Evolutionary conservation across 1,140 invertebrate species (phyloP).

Genomic region (Drosophila orosa): DNA sequence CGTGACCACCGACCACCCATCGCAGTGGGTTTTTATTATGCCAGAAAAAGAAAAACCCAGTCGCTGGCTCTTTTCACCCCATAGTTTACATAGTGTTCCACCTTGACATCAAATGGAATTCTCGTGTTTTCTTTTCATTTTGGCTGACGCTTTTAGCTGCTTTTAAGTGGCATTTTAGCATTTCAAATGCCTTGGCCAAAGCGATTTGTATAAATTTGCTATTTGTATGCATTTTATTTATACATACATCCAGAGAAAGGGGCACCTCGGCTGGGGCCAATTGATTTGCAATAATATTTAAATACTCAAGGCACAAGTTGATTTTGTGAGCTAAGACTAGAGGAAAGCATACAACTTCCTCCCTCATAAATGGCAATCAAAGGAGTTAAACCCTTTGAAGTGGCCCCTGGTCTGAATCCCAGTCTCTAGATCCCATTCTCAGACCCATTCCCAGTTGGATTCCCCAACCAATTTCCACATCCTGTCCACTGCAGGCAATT

Average conservation of each 20-base stretch:
- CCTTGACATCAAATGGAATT: conserved; percentile 82
- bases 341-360: conserved; percentile 27
- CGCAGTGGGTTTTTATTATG: conserved; percentile 57
- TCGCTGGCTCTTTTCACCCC: conserved; percentile 11
- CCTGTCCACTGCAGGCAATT: conserved; percentile 52
- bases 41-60: conserved; percentile 14
- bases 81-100: conserved; percentile 81
- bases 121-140: conserved; percentile 84
- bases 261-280: conserved; percentile 38
- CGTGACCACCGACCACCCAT: conserved; percentile 62
- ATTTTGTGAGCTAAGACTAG: conserved; percentile 39
- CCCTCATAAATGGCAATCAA: conserved; percentile 63
- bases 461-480: conserved; percentile 45
- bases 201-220: conserved; percentile 83
- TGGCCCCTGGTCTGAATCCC: conserved; percentile 30
- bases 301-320: conserved; percentile 63
- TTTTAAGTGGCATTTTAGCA: conserved; percentile 83
- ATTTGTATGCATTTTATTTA: conserved; percentile 82
- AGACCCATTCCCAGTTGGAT: not conserved
- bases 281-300: conserved; percentile 83
- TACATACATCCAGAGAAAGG: conserved; percentile 20
- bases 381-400: conserved; percentile 62
- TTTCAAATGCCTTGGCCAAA: conserved; percentile 67
- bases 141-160: conserved; percentile 61
- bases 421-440: not conserved